Percentiles rank a stretch among this genome's conserved stretches.
Conservation (phyloP, 2,113 vertebrate genomes). For the Epinephelus fuscoguttatus region DNA sequence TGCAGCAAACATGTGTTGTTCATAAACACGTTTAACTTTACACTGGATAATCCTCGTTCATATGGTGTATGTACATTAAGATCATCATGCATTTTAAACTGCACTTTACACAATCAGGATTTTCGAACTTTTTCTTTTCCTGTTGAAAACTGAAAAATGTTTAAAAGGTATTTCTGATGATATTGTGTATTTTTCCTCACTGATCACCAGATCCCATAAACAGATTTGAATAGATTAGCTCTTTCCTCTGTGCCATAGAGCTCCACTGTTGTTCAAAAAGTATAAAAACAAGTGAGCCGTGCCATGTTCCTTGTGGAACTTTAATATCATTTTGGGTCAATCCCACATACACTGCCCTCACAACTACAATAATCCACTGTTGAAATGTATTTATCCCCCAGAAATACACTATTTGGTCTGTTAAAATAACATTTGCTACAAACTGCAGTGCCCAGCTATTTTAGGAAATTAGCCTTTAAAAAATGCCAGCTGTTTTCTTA, state of each 20-base stretch:
- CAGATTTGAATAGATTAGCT: not conserved
- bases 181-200: not conserved
- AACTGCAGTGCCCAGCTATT: not conserved
- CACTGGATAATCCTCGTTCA: not conserved
- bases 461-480: too few species aligned
- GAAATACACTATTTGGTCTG: not conserved
- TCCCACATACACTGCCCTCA: not conserved
- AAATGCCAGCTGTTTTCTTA: too few species aligned
- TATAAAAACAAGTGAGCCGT: too few species aligned
- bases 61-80: not conserved
- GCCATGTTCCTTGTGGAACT: not conserved
- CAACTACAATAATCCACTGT: not conserved
- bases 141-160: not conserved
- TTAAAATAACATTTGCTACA: not conserved
- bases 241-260: not conserved
- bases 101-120: not conserved
- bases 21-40: not conserved
- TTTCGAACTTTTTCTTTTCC: too few species aligned
- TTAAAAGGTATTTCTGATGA: not conserved
- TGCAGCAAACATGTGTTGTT: not conserved
- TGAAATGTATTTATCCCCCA: not conserved
- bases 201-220: not conserved
- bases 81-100: not conserved
- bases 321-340: not conserved
- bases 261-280: not conserved